Evolutionary conservation across 1,140 invertebrate species (phyloP), one percentile per base, ranked within the genome.

Genomic region (Drosophila willistoni): DNA sequence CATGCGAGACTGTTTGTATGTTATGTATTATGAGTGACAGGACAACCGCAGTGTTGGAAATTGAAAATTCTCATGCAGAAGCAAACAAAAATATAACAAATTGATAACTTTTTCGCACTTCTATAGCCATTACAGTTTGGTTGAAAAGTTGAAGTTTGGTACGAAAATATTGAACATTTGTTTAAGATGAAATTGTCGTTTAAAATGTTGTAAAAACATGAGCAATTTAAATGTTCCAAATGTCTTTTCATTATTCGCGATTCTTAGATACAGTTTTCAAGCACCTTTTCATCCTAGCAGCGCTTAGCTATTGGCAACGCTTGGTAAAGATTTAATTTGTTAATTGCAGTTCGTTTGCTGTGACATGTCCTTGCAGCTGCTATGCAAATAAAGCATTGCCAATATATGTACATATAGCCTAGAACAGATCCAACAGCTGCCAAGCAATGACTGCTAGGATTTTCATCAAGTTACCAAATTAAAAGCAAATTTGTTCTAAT

Each of bases 401-500:
- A 68, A 77, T 69, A 22, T 56, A 39, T 69, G 0, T 65, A 10
- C 2, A 0, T 65, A 10, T 55, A 51, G 29, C 42, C 25, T 25
- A 61, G 63, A 64, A 56, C 17, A 29, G 41, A 7, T 59, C 47
- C 25, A 25, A 59, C 65, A 41, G 41, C 63, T 33, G 57, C 36
- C 60, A 67, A 47, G 64, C 62, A 51, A 41, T 25, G 47, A 64
- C 19, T 55, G 33, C 69, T 22, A 64, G 65, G 56, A 19, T 12
- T 19, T 22, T 51, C 44, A 51, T 51, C 44, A 51, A 22, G 44
- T 3, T 51, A 51, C 51, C 77, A 73, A 79, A 79, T 87, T 89
- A 83, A 75, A 83, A 83, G 71, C 83, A 83, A 87, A 83, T 86
- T 86, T 87, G 79, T 13, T 80, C 82, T 79, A 79, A 83, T 86